A percentile compares a stretch with the other conserved stretches of the same genome.
Evolutionary conservation across 35 echinoderm and acorn worm genomes (phyloP).

Genomic region (Stichopus chloronotus): DNA sequence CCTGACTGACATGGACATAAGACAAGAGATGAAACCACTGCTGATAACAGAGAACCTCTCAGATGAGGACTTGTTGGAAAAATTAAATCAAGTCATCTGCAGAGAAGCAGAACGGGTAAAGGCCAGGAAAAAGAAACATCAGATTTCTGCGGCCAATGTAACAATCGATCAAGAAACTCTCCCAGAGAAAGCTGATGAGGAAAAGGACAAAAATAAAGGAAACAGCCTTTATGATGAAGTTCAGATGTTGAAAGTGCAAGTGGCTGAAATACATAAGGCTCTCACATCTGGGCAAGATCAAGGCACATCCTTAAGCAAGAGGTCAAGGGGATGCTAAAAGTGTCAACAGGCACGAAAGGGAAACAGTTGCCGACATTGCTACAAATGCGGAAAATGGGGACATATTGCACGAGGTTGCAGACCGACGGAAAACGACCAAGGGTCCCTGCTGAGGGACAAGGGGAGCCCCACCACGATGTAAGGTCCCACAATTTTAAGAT

Average conservation of each 20-base stretch:
- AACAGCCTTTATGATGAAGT: too few species aligned
- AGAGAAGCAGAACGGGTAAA: too few species aligned
- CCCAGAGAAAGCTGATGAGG: too few species aligned
- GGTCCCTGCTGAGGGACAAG: constrained; percentile 41
- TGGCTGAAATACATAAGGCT: constrained; percentile 31
- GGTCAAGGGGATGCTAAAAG: constrained; percentile 42
- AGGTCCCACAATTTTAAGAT: background rate
- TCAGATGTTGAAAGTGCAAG: constrained; percentile 13
- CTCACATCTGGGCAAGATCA: background rate
- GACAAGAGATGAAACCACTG: too few species aligned
- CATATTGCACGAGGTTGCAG: constrained; percentile 61
- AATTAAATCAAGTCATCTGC: too few species aligned
- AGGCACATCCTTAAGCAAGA: background rate
- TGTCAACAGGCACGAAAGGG: constrained; percentile 47
- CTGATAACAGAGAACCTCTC: too few species aligned
- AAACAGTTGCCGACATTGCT: constrained; percentile 46
- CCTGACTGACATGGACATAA: too few species aligned
- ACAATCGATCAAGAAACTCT: too few species aligned
- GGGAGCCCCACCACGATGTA: background rate
- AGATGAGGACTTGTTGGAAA: too few species aligned
- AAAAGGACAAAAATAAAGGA: too few species aligned
- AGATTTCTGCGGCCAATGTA: too few species aligned
- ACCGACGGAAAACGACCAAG: constrained; percentile 57
- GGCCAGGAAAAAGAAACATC: too few species aligned
- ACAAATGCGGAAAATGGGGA: constrained; percentile 55